A percentile compares a stretch with the other conserved stretches of the same genome.
phyloP scores from a whole-genome alignment of 2,797 vertebrate genomes.

The Neosilurus hyrtlii region DNA sequence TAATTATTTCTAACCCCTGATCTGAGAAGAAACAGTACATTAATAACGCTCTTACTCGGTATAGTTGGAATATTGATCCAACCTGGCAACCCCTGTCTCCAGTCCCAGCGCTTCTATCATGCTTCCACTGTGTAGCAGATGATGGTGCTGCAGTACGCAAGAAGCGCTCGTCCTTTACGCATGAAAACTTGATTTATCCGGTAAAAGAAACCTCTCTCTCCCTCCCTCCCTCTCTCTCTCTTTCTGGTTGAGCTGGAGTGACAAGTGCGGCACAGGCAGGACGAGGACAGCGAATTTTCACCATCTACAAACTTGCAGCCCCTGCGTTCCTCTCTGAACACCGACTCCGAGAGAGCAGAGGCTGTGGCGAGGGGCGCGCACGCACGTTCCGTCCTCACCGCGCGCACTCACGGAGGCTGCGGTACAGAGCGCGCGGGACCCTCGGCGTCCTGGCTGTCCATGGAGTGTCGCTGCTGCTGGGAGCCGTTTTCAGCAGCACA shows the following conservation, averaged over 20 bases:
- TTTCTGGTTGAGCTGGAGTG: neutral
- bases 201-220: neutral
- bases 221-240: neutral
- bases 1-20: neutral
- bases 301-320: conserved; percentile 37
- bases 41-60: neutral
- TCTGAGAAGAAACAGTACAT: neutral
- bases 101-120: neutral
- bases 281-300: neutral
- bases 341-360: conserved; percentile 7
- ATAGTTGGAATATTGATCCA: neutral
- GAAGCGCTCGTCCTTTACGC: conserved; percentile 2
- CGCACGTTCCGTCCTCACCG: neutral
- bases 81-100: conserved; percentile 22
- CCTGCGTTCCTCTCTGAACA: neutral
- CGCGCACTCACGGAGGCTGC: conserved; percentile 25
- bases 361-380: neutral
- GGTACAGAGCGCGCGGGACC: conserved; percentile 40
- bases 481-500: neutral
- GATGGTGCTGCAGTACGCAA: conserved; percentile 14
- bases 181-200: conserved; percentile 9
- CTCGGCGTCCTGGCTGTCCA: neutral
- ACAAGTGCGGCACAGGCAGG: neutral
- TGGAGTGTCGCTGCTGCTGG: neutral
- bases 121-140: conserved; percentile 18